Base-by-base conservation (phyloP, 92 coral and sea anemone species). In the Umimayanthus kanabou region DNA sequence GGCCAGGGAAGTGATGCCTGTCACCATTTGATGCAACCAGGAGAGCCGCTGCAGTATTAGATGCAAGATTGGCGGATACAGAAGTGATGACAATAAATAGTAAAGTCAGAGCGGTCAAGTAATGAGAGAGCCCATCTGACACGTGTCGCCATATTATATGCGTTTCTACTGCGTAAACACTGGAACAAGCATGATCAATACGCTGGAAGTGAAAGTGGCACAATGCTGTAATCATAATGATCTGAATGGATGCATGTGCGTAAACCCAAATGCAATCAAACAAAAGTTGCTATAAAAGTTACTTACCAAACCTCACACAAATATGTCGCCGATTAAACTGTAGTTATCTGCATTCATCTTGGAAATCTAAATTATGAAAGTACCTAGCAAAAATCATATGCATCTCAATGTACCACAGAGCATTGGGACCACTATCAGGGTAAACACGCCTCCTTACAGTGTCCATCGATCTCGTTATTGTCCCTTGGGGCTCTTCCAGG, bases 331-430 rank as follows among this genome's bases (percentile, higher is more conserved):
- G 39, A 81, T 47, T 39, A 81, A 5, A 0, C 26, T 65, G 15
- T 9, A 80, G n/a, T 39, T 33, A 80, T 29, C 57, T 23, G 13
- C 66, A 67, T 80, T 67, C 85, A 80, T 80, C n/a, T 42, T 42
- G 3, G 5, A 4, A 42, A 42, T 42, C 6, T 42, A 42, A 42
- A 42, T 42, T 42, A 0, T 3, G 7, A 42, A 3, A 42, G 6
- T 42, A 42, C 45, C 7, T 1, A 0, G 45, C 5, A 42, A 42
- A 4, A 3, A 42, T 42, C 7, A 6, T 4, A 1, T 42, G 7
- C 45, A 2, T 33, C 37, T 92, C 93, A 2, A 90, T 92, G 87
- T 93, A 93, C 95, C 95, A 93, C 88, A 93, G 47, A 13, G 93
- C 90, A 87, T 89, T 85, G 4, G 93, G 93, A 79, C 92, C 93